These are phyloP conservation scores for Eptatretus atami DNA, from an alignment of 2,797 vertebrate species.

Conservation along the genomic window DNA sequence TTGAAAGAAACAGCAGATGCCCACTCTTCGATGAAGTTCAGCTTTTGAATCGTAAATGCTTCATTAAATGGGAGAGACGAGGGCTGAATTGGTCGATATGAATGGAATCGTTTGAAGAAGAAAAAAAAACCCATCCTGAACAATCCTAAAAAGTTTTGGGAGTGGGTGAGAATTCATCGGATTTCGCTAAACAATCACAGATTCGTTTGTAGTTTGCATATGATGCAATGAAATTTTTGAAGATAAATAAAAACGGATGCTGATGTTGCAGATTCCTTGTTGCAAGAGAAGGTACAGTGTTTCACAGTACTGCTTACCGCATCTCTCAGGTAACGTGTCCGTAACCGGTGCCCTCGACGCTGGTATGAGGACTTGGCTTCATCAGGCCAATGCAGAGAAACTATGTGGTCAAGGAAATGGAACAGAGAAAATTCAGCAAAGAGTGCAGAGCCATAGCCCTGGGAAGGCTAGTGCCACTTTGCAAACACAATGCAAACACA, in stretches of 20 bases:
- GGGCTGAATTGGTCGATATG: no score
- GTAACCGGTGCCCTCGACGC: slow-evolving; percentile 78
- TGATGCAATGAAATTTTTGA: neutral
- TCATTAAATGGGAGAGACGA: no score
- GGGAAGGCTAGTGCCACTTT: no score
- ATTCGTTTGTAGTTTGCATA: no score
- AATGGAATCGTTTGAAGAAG: no score
- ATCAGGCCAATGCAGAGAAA: slow-evolving; percentile 75
- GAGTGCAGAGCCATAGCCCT: no score
- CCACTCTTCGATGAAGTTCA: no score
- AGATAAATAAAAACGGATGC: slow-evolving; percentile 10
- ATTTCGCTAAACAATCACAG: neutral
- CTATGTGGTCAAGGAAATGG: slow-evolving; percentile 13
- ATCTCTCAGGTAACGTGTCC: slow-evolving; percentile 96
- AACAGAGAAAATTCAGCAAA: slow-evolving; percentile 9
- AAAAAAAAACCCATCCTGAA: no score
- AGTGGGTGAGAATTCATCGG: neutral
- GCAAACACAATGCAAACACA: no score
- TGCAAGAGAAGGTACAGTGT: slow-evolving; percentile 9
- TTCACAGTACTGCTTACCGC: slow-evolving; percentile 43
- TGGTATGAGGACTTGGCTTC: slow-evolving; percentile 93
- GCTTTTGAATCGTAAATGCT: no score
- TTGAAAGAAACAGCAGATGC: no score
- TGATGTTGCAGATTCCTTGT: slow-evolving; percentile 10
- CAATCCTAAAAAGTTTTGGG: no score